These are phyloP conservation scores for Probosciger aterrimus DNA, from an alignment of 2,113 vertebrate genomes.

Conservation along the genomic window DNA sequence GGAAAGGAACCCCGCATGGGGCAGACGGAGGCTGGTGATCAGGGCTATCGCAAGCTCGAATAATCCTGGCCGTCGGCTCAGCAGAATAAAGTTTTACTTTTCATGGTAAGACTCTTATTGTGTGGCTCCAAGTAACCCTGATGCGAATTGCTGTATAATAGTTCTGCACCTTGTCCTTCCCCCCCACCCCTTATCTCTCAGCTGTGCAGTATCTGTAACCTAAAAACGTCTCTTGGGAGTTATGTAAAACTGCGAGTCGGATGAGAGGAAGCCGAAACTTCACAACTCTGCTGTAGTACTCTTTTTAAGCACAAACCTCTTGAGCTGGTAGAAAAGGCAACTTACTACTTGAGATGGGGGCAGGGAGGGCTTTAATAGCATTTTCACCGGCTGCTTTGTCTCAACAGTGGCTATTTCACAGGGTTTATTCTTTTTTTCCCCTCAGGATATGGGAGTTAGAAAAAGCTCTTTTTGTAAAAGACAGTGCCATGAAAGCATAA, in stretches of 20 bases:
- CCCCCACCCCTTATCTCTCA: background rate
- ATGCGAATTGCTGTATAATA: background rate
- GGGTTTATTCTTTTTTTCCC: background rate
- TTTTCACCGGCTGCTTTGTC: background rate
- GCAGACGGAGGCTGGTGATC: slow-evolving; percentile 24
- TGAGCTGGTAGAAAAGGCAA: background rate
- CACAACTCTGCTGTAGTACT: background rate
- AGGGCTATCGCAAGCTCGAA: background rate
- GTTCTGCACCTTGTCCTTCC: background rate
- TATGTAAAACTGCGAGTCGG: background rate
- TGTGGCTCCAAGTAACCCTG: background rate
- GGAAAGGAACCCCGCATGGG: background rate
- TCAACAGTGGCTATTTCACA: background rate
- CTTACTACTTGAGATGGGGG: background rate
- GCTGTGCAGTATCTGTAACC: accelerated
- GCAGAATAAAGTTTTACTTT: slow-evolving; percentile 5
- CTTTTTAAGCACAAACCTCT: background rate
- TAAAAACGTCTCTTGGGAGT: background rate
- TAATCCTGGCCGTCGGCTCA: background rate
- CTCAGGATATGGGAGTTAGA: background rate
- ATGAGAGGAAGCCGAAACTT: background rate
- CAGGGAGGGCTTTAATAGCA: background rate
- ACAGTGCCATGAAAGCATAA: background rate
- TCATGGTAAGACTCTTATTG: slow-evolving; percentile 9
- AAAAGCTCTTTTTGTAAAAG: background rate